A percentile compares a stretch with the other conserved stretches of the same genome.
Evolutionary conservation across 2,113 vertebrate species (phyloP).

Genomic region (Oostethus manadensis): DNA sequence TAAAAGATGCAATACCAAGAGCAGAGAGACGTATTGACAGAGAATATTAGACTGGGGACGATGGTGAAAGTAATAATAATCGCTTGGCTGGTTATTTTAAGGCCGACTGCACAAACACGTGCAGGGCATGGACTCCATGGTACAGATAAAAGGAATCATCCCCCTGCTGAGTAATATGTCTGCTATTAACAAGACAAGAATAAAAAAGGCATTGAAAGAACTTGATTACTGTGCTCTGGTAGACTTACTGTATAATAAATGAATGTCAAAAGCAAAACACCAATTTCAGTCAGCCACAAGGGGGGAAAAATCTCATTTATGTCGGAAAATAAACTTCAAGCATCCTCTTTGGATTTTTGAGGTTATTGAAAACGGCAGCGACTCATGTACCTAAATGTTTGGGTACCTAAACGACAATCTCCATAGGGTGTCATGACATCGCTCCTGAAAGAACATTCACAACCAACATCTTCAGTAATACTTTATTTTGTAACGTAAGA

Average conservation of each 20-base stretch:
- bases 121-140: background rate
- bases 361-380: background rate
- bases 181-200: slow-evolving; percentile 31
- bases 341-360: slow-evolving; percentile 18
- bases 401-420: no score
- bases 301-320: no score
- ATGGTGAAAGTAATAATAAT: background rate
- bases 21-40: slow-evolving; percentile 13
- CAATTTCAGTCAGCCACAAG: slow-evolving; percentile 28
- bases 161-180: no score
- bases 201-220: slow-evolving; percentile 30
- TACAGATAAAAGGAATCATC: no score
- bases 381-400: no score
- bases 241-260: slow-evolving; percentile 11
- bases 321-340: slow-evolving; percentile 20
- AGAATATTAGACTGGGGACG: slow-evolving; percentile 4
- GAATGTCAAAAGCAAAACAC: slow-evolving; percentile 34
- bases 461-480: no score
- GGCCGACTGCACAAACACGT: background rate
- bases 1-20: slow-evolving; percentile 4
- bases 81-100: background rate
- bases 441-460: no score
- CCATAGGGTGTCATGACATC: no score
- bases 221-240: slow-evolving; percentile 11
- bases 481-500: no score